phyloP scores from a whole-genome alignment of 2,888 invertebrate genomes.

The Xanthostigma xanthostigma region DNA sequence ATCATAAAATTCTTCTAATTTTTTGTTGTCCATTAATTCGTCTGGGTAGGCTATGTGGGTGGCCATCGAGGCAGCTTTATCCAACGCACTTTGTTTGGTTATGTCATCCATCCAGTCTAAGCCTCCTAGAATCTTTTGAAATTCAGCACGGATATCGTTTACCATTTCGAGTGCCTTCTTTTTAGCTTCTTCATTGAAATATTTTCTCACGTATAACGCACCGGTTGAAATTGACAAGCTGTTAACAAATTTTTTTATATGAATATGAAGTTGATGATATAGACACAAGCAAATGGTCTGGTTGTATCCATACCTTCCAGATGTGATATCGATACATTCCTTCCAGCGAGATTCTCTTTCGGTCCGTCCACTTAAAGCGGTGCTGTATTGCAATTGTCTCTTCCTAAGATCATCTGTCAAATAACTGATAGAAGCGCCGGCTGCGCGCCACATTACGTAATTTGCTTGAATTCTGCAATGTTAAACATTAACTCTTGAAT shows the following conservation, averaged over 20 bases:
- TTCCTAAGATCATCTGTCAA: conserved; percentile 63
- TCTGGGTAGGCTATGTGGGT: conserved; percentile 88
- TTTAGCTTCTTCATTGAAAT: conserved; percentile 75
- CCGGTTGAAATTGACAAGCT: conserved; percentile 64
- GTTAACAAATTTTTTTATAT: conserved; percentile 11
- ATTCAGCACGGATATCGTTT: conserved; percentile 64
- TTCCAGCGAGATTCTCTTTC: conserved; percentile 77
- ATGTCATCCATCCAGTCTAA: conserved; percentile 88
- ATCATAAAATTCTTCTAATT: conserved; percentile 64
- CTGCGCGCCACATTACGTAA: conserved; percentile 85
- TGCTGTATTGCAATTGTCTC: conserved; percentile 65
- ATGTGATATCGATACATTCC: conserved; percentile 71
- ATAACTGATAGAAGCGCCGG: conserved; percentile 66
- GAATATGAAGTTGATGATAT: background rate
- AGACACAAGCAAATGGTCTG: background rate
- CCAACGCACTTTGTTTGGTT: conserved; percentile 60
- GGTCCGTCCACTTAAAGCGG: conserved; percentile 67
- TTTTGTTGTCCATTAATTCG: conserved; percentile 68
- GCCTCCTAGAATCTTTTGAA: conserved; percentile 59
- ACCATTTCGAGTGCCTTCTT: conserved; percentile 79
- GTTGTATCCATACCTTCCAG: conserved; percentile 45
- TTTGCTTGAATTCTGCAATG: conserved; percentile 56
- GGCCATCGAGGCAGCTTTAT: conserved; percentile 69
- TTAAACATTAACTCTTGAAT: conserved; percentile 1
- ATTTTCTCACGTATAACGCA: conserved; percentile 73